phyloP scores from a whole-genome alignment of 2,888 invertebrate genomes.

The Arrhopalites spinosus region DNA sequence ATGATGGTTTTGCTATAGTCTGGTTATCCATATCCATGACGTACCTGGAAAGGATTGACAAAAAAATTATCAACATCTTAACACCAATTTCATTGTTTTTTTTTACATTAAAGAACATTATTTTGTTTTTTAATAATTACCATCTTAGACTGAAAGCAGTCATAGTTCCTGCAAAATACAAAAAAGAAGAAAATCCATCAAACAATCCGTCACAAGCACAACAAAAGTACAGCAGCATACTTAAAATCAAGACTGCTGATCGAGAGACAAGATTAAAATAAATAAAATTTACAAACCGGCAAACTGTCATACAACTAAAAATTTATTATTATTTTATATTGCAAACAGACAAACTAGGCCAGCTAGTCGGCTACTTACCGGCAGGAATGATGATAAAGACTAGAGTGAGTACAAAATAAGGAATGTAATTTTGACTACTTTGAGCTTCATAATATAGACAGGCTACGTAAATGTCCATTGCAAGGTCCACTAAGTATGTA shows the following conservation, averaged over 20 bases:
- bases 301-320: no score
- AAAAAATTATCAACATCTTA: not conserved
- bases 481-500: conserved; percentile 51
- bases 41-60: conserved; percentile 44
- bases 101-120: no score
- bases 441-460: conserved; percentile 51
- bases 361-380: not conserved
- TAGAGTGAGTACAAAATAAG: conserved; percentile 54
- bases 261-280: no score
- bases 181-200: no score
- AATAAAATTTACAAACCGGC: no score
- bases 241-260: no score
- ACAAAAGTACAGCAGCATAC: no score
- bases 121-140: conserved; percentile 45
- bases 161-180: conserved; percentile 55
- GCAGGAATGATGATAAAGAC: conserved; percentile 54
- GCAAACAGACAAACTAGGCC: no score
- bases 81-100: not conserved
- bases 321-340: no score
- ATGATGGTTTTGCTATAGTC: conserved; percentile 51
- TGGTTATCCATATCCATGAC: conserved; percentile 56
- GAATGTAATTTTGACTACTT: conserved; percentile 31
- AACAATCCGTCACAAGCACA: no score
- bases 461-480: conserved; percentile 54
- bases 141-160: conserved; percentile 55